These are phyloP conservation scores for Chirona hameri DNA, from an alignment of 2,888 invertebrate genomes.

Conservation along the genomic window DNA sequence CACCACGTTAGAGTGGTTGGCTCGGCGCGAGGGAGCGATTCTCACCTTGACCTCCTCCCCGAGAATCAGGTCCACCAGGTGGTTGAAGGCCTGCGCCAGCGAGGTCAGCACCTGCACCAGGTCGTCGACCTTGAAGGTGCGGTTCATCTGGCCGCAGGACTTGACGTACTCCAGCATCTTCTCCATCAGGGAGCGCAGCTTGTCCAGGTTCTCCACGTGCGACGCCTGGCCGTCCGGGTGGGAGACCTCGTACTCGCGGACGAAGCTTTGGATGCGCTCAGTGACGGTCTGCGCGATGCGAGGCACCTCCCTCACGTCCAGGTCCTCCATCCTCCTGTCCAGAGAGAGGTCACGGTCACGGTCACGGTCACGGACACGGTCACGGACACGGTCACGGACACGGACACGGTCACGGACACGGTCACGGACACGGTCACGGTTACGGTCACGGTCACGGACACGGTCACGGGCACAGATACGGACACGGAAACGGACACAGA, in stretches of 20 bases:
- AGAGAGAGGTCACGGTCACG: background rate
- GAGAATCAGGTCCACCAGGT: constrained; percentile 57
- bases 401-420: too few relatives aligned
- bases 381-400: too few relatives aligned
- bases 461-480: too few relatives aligned
- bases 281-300: constrained; percentile 56
- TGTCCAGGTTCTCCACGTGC: constrained; percentile 53
- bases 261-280: constrained; percentile 58
- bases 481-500: too few relatives aligned
- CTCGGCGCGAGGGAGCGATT: background rate
- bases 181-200: constrained; percentile 25
- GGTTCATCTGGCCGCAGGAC: constrained; percentile 9
- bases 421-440: too few relatives aligned
- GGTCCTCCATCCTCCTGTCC: constrained; percentile 40
- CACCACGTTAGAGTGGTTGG: too few relatives aligned
- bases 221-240: constrained; percentile 45
- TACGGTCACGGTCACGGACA: too few relatives aligned
- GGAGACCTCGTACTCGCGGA: constrained; percentile 53
- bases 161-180: constrained; percentile 28
- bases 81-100: constrained; percentile 56
- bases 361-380: too few relatives aligned
- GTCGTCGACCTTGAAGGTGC: constrained; percentile 41
- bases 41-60: constrained; percentile 58
- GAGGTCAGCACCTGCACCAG: constrained; percentile 51
- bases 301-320: constrained; percentile 48